phyloP scores from a whole-genome alignment of 2,888 invertebrate species.

The Drosophila formosana region DNA sequence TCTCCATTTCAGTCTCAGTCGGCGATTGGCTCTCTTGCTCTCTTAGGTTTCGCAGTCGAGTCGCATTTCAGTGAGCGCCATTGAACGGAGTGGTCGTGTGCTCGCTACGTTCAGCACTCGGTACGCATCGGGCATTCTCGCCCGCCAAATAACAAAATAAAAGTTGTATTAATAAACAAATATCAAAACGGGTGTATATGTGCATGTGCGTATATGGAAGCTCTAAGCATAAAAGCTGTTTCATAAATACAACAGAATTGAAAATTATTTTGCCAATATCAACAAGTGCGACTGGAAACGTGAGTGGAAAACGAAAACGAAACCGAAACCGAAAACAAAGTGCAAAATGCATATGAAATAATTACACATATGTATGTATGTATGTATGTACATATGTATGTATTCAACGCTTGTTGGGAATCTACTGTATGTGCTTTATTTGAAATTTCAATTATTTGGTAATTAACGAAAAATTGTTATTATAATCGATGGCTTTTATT shows the following conservation, averaged over 20 bases:
- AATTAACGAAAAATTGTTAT: slow-evolving; percentile 49
- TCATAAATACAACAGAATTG: slow-evolving; percentile 7
- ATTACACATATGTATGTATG: slow-evolving; percentile 11
- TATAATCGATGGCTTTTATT: slow-evolving; percentile 37
- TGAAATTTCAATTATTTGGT: slow-evolving; percentile 57
- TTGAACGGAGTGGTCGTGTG: slow-evolving; percentile 71
- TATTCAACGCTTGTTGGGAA: neutral
- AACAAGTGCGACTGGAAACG: slow-evolving; percentile 60
- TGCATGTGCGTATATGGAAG: slow-evolving; percentile 18
- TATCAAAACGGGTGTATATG: slow-evolving; percentile 25
- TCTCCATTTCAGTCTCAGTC: slow-evolving; percentile 27
- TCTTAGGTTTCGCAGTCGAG: slow-evolving; percentile 39
- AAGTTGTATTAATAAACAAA: slow-evolving; percentile 52
- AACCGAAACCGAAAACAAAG: slow-evolving; percentile 36
- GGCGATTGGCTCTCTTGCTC: slow-evolving; percentile 22
- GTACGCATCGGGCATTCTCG: slow-evolving; percentile 23
- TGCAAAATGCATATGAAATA: slow-evolving; percentile 46
- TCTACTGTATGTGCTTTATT: slow-evolving; percentile 15
- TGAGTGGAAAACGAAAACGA: slow-evolving; percentile 57
- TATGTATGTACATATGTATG: slow-evolving; percentile 3
- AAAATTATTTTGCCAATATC: slow-evolving; percentile 22
- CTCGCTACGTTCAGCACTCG: slow-evolving; percentile 31
- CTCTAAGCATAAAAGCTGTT: slow-evolving; percentile 11
- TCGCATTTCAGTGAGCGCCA: slow-evolving; percentile 77
- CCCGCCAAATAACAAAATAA: slow-evolving; percentile 27